Base-by-base conservation (phyloP, 2,888 invertebrate genomes). In the Drosophila mercatorum region DNA sequence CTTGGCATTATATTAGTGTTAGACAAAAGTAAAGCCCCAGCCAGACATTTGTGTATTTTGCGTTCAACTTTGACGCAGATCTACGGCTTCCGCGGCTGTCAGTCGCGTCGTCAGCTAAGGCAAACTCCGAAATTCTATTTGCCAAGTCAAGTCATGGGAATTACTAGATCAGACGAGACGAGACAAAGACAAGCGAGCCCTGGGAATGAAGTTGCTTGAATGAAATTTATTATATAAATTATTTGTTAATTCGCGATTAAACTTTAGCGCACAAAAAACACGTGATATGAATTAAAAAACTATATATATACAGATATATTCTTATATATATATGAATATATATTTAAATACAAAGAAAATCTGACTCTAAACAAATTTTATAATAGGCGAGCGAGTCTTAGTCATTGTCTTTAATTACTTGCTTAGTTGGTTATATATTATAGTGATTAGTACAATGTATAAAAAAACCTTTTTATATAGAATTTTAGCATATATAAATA, bases 1-100 rank as follows among this genome's bases (percentile, higher is more conserved):
- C 31, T 17, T 6, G 28, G 34, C 11, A 26, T 12, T 51, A 17
- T 34, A 17, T 10, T 36, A 8, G 41, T 14, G 26, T 28, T 10
- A 8, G 31, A 49, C 49, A 36, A 17, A 46, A 55, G 22, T 12
- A 43, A 26, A 17, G 28, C 17, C 41, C 40, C 38, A 38, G 22
- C 52, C 49, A 40, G 57, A 58, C 40, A 17, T 11, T 38, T 76
- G 79, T 78, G 55, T 74, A 46, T 46, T 26, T 78, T 55, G 69
- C 51, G 69, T 62, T 61, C 8, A 61, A 52, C 58, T 64, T 58
- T 65, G 74, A 68, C 41, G 68, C 43, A 62, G 51, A 64, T 58
- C 40, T 49, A 34, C 14, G 53, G 22, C 49, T 40, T 47, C 56
- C 46, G 65, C 43, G 46, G 68, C 43, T 75, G 65, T 70, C 71